Evolutionary conservation across 2,888 invertebrate species (phyloP), one percentile per base, ranked within the genome.

Genomic region (Muscina levida): DNA sequence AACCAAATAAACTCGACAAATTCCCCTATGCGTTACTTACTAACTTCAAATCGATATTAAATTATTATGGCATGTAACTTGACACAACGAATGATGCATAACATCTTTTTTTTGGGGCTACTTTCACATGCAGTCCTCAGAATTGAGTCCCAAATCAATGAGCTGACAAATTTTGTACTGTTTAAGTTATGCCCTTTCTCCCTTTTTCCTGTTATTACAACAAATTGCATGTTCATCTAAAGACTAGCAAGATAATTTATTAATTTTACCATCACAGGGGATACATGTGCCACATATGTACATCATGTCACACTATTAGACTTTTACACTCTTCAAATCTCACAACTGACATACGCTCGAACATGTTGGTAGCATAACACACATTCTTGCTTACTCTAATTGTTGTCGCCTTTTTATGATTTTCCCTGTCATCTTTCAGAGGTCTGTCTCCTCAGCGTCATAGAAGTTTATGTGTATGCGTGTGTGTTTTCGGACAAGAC

Each of bases 361-460:
- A 13, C 24, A 53, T 51, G 51, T 22, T 51, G 51, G n/a, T n/a
- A n/a, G 24, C 22, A 24, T 24, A 22, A 22, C 53, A 53, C 5
- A 3, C 46, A 46, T 5, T 53, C 22, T 24, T 53, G 22, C 22
- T 1, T n/a, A 22, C 53, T 53, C 53, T 53, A 53, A 53, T 53
- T 53, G 22, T 22, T 24, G 53, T 24, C 53, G 22, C 24, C 22
- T 8, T 53, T 24, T 53, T 53, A 53, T 24, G 53, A 53, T 53
- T 22, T 53, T 53, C 53, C 24, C 22, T 53, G 53, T 22, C 53
- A 24, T 53, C 24, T 53, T 13, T 15, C 2, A 10, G 53, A 44
- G 2, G 44, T 24, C 53, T 53, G 10, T 51, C 24, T 53, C 0
- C 53, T 53, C 53, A 17, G 24, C 53, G 22, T 11, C 19, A 19